Conservation (phyloP, 2,113 vertebrate genomes). For the Phoxinus phoxinus region DNA sequence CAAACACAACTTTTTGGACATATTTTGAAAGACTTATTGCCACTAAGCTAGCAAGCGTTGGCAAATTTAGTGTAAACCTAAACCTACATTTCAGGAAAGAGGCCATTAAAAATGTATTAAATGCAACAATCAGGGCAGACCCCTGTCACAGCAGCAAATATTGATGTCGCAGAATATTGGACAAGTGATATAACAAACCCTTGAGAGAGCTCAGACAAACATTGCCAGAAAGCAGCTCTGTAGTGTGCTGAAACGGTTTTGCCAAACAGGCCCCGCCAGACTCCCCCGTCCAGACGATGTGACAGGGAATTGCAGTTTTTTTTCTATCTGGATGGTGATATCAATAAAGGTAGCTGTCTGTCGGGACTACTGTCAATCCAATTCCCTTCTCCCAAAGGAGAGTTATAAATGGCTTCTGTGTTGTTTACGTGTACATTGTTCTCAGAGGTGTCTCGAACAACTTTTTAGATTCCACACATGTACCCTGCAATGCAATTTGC, state of each 20-base stretch:
- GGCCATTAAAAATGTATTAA: conserved; percentile 50
- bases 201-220: conserved; percentile 75
- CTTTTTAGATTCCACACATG: conserved; percentile 72
- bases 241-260: conserved; percentile 67
- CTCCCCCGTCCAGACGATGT: conserved; percentile 65
- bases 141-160: conserved; percentile 51
- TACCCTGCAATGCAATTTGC: conserved; percentile 78
- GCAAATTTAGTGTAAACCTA: conserved; percentile 56
- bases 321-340: conserved; percentile 72
- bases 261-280: conserved; percentile 74
- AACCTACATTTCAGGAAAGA: conserved; percentile 64
- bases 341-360: conserved; percentile 72
- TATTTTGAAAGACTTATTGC: background rate
- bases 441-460: conserved; percentile 62
- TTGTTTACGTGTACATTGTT: conserved; percentile 63
- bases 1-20: background rate
- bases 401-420: conserved; percentile 74
- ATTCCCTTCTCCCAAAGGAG: conserved; percentile 67
- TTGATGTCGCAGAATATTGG: conserved; percentile 56
- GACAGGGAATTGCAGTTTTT: conserved; percentile 67
- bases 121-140: conserved; percentile 58
- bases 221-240: conserved; percentile 71
- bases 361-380: conserved; percentile 67
- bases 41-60: background rate
- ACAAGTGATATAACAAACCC: conserved; percentile 64